These are phyloP conservation scores for Dromiciops gliroides DNA, from an alignment of 2,113 vertebrate species.

Conservation along the genomic window DNA sequence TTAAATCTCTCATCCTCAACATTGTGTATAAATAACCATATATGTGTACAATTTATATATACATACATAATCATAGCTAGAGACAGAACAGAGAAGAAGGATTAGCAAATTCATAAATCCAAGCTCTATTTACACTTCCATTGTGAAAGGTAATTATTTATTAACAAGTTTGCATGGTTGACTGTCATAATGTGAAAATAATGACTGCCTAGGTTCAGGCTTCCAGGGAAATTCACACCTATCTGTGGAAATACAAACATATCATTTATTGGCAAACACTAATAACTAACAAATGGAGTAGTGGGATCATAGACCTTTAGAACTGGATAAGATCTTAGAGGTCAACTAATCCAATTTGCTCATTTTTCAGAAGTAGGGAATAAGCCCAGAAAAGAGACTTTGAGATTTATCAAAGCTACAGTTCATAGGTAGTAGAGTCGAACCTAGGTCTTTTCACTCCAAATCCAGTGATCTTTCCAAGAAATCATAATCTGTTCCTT, in stretches of 20 bases:
- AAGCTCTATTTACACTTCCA: neutral
- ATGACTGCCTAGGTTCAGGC: neutral
- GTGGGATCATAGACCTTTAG: neutral
- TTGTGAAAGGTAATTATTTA: neutral
- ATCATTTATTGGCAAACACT: neutral
- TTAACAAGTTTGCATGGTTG: neutral
- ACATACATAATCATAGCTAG: constrained; percentile 7
- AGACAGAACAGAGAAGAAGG: constrained; percentile 32
- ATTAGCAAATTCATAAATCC: neutral
- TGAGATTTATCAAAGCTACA: neutral
- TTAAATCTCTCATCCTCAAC: constrained; percentile 31
- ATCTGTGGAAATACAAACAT: neutral
- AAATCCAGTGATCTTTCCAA: neutral
- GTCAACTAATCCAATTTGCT: neutral
- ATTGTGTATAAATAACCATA: constrained; percentile 13
- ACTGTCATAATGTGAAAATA: neutral
- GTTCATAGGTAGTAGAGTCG: neutral
- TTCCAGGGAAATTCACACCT: neutral
- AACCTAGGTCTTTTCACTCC: neutral
- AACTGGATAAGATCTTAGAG: neutral
- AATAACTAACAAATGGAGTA: neutral
- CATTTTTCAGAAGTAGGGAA: neutral
- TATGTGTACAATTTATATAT: neutral
- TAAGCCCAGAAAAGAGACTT: neutral
- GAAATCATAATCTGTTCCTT: neutral